Base-by-base conservation (phyloP, 2,113 vertebrate genomes). In the Pseudolaguvia tuberculata region DNA sequence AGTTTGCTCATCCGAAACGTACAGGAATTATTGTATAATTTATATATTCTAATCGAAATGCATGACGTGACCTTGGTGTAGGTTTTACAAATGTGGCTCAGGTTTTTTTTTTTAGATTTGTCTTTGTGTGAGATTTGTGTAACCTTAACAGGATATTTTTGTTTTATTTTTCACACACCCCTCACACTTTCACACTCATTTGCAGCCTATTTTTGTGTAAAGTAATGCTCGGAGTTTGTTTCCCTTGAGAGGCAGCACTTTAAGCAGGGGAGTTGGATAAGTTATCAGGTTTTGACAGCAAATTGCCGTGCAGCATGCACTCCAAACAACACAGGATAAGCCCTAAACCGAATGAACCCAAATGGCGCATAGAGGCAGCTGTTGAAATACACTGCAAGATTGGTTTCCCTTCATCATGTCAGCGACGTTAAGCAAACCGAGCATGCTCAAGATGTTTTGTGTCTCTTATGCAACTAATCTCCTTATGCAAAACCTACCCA, bases 381-480 rank as follows among this genome's bases (percentile, higher is more conserved):
- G 83, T 85, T 83, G 78, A 85, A 86, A 47, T 66, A 78, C 80
- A 84, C 82, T 79, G 76, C 76, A 25, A 85, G 81, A 87, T 87
- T 86, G 84, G 79, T 70, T 86, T 86, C 81, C 75, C 72, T 88
- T 84, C 76, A 84, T 85, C 81, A 85, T 82, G 82, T 84, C 83
- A 85, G 79, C 73, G 79, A 72, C 76, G 78, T 83, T 88, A 85
- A 87, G 82, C 80, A 82, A 82, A 78, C 76, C 15, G 76, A 81
- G 81, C 53, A 71, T 75, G 73, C 70, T 80, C 79, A 62, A 77
- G 76, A 77, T 81, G 80, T 79, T 82, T 66, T 70, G 81, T 82
- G 77, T 83, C 79, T 73, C 70, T 81, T 78, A 70, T 59, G 57
- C 25, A 18, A 45, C 63, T 77, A 77, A 73, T 77, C 70, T 51